phyloP scores from a whole-genome alignment of 1,140 invertebrate species.

The Oreohelix idahoensis region DNA sequence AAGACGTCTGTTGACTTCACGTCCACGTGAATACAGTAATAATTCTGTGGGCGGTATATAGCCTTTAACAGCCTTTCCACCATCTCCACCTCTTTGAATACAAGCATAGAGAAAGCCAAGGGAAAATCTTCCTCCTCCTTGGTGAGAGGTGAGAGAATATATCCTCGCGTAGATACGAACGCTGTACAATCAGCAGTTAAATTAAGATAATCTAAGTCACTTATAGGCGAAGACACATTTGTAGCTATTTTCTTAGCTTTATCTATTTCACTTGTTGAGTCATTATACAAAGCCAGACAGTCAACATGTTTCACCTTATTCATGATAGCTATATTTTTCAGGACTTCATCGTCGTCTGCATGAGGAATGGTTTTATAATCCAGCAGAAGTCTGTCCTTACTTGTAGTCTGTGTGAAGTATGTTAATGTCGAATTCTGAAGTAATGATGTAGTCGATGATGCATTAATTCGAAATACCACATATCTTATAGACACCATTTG shows the following conservation, averaged over 20 bases:
- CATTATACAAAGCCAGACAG: not conserved
- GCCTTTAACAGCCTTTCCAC: conserved; percentile 60
- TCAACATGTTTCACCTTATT: not conserved
- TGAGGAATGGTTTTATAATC: too few relatives aligned
- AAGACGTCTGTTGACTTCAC: conserved; percentile 47
- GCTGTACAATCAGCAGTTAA: too few relatives aligned
- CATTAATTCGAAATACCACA: too few relatives aligned
- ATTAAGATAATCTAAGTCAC: not conserved
- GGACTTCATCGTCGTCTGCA: not conserved
- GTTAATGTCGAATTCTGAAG: too few relatives aligned
- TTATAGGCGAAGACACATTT: not conserved
- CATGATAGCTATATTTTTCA: not conserved
- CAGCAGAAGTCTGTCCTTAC: too few relatives aligned
- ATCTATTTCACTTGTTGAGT: not conserved
- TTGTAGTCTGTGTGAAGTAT: too few relatives aligned
- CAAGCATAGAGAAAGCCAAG: conserved; percentile 62
- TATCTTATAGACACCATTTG: not conserved
- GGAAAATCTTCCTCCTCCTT: conserved; percentile 52
- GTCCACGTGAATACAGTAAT: conserved; percentile 70
- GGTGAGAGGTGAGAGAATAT: conserved; percentile 3
- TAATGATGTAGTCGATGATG: too few relatives aligned
- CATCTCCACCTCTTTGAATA: conserved; percentile 58
- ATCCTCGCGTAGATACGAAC: not conserved
- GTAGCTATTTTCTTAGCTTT: not conserved
- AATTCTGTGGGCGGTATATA: conserved; percentile 69